Evolutionary conservation across 2,888 invertebrate genomes (phyloP).

Genomic region (Mycalesis mineus): DNA sequence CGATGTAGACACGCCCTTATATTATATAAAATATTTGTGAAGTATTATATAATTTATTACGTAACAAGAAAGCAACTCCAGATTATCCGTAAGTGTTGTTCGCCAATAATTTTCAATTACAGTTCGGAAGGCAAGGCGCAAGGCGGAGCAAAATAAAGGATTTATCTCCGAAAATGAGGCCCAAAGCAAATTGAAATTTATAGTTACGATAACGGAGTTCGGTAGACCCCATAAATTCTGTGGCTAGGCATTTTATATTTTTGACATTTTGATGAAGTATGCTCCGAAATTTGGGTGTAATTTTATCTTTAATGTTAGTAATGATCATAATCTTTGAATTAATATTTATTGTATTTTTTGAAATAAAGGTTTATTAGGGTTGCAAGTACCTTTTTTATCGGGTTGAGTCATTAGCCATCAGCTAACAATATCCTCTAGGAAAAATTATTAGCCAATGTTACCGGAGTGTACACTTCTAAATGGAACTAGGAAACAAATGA

Average conservation of each 20-base stretch:
- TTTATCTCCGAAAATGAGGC: constrained; percentile 43
- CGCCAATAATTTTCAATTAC: constrained; percentile 52
- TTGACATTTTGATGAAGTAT: constrained; percentile 16
- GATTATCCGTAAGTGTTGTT: constrained; percentile 5
- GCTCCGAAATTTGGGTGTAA: background rate
- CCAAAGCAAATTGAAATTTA: constrained; percentile 63
- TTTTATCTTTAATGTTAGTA: constrained; percentile 8
- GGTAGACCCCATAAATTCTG: constrained; percentile 41
- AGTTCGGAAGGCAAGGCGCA: constrained; percentile 43
- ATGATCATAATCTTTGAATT: background rate
- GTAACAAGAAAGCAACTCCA: background rate
- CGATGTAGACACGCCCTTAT: no score
- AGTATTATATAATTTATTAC: background rate
- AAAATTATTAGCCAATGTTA: no score
- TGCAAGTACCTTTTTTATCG: background rate
- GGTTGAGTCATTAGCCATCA: no score
- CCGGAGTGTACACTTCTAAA: no score
- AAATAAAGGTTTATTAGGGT: background rate
- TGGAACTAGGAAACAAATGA: no score
- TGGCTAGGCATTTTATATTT: constrained; percentile 14
- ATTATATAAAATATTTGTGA: no score
- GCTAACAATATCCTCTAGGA: no score
- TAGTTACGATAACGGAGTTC: constrained; percentile 62
- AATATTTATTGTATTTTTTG: background rate
- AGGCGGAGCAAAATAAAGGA: constrained; percentile 42